Base-by-base conservation (phyloP, 1,140 invertebrate species). In the Drosophila takahashii region DNA sequence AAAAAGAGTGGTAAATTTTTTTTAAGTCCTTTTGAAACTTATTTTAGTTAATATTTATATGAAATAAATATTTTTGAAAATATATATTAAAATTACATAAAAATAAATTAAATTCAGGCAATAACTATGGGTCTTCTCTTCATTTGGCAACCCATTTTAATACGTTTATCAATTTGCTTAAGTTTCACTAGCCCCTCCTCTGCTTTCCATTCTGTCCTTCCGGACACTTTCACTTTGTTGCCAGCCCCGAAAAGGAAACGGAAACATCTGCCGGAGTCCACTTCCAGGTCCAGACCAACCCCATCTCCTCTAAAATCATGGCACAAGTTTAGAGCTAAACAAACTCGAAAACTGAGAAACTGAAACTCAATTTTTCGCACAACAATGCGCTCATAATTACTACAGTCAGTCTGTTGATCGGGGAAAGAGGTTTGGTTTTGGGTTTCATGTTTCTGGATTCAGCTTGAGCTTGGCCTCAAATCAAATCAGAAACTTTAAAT, bases 401-500 rank as follows among this genome's bases (percentile, higher is more conserved):
- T 78, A 57, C 39, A 57, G 58, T 51, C 64, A 50, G 72, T 29
- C n/a, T 42, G 15, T 11, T 16, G 34, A 26, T 41, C 4, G 41
- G 16, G 15, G 50, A 27, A 18, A 15, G 36, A 37, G 48, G 9
- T 11, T 11, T 7, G 29, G 47, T 37, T 11, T 51, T n/a, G 32
- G 62, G 37, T n/a, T 13, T 16, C 15, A 8, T 15, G 39, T 16
- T 7, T 8, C 34, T 16, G 29, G 59, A 37, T 34, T 53, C 39
- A 67, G 15, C 15, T 13, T 1, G 27, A 56, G 52, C 26, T 45
- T 36, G 34, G 36, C 71, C 71, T 65, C 79, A 73, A 86, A 86
- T 86, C 79, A 83, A 87, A 86, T 87, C 83, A 76, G 48, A 86
- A 86, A 86, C 83, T 86, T 87, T 81, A 81, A 86, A 81, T 86